A percentile compares a stretch with the other conserved stretches of the same genome.
phyloP scores from a whole-genome alignment of 2,797 vertebrate genomes.

The Sebastes ruberrimus region DNA sequence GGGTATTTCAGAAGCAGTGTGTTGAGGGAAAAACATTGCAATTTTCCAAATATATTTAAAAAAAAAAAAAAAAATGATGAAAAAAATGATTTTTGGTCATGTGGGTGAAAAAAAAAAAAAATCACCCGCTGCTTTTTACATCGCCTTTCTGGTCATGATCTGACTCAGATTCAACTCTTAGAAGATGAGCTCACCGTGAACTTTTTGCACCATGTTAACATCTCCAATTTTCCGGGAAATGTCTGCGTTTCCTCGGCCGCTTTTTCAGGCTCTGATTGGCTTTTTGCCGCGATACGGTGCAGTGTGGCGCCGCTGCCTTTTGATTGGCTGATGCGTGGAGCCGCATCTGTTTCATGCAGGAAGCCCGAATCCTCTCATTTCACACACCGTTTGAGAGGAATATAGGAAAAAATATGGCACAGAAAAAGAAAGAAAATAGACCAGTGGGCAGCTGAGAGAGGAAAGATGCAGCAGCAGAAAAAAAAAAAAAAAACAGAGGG shows the following conservation, averaged over 20 bases:
- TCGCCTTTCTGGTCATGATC: not conserved
- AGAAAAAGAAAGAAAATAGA: slow-evolving; percentile 39
- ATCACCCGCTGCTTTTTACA: not conserved
- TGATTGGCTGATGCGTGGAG: slow-evolving; percentile 52
- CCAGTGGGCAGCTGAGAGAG: slow-evolving; percentile 16
- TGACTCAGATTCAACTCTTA: not conserved
- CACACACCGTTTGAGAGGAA: slow-evolving; percentile 68
- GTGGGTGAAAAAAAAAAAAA: not conserved
- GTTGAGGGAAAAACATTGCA: not conserved
- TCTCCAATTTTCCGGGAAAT: slow-evolving; percentile 19
- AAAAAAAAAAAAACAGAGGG: not conserved
- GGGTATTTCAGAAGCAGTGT: not conserved
- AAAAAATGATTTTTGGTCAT: not conserved
- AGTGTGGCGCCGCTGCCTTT: slow-evolving; percentile 13
- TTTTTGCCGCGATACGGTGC: slow-evolving; percentile 29
- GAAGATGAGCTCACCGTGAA: not conserved
- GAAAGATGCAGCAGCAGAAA: slow-evolving; percentile 10
- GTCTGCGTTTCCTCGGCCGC: slow-evolving; percentile 9
- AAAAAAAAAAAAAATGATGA: not conserved
- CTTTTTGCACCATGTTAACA: slow-evolving; percentile 7
- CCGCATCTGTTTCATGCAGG: slow-evolving; percentile 69
- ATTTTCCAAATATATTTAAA: not conserved
- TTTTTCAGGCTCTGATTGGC: slow-evolving; percentile 36
- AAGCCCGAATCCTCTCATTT: slow-evolving; percentile 64
- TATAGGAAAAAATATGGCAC: slow-evolving; percentile 38